Base-by-base conservation (phyloP, 2,888 invertebrate genomes). In the Stegana nigrithorax region DNA sequence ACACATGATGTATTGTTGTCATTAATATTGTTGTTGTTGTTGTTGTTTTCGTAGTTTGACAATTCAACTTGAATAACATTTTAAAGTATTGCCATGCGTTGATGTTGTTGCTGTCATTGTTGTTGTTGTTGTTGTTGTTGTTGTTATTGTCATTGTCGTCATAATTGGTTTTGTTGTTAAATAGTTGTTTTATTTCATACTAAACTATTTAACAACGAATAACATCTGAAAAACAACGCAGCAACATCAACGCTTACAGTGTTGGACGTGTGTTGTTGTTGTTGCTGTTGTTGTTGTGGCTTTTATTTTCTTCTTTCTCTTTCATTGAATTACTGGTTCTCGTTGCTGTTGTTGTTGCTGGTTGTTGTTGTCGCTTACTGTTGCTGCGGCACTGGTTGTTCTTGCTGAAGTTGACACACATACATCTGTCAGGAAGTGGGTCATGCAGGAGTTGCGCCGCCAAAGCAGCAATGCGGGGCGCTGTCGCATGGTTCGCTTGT, bases 401-500 rank as follows among this genome's bases (percentile, higher is more conserved):
- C 75, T 64, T 36, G 4, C n/a, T 10, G 67, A 73, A 70, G 75
- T 75, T 76, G 75, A 76, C 75, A 76, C 71, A 76, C 75, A n/a
- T n/a, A n/a, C n/a, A 76, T 76, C 75, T 76, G 75, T 76, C 78
- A 76, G 59, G 59, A 75, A 75, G 67, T 76, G 71, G 75, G 78
- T 75, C 78, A 75, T 63, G 21, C 51, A 45, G 57, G 64, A 70
- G 73, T 62, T 26, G n/a, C n/a, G n/a, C n/a, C n/a, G n/a, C n/a
- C n/a, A n/a, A n/a, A n/a, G n/a, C n/a, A n/a, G n/a, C n/a, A n/a
- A n/a, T n/a, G n/a, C n/a, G n/a, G n/a, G n/a, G n/a, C n/a, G n/a
- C n/a, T n/a, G n/a, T n/a, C n/a, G n/a, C n/a, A n/a, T n/a, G n/a
- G n/a, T n/a, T n/a, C n/a, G n/a, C n/a, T n/a, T n/a, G n/a, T n/a